These are phyloP conservation scores for Oryzias sinensis DNA, from an alignment of 2,797 vertebrate species.

Conservation along the genomic window DNA sequence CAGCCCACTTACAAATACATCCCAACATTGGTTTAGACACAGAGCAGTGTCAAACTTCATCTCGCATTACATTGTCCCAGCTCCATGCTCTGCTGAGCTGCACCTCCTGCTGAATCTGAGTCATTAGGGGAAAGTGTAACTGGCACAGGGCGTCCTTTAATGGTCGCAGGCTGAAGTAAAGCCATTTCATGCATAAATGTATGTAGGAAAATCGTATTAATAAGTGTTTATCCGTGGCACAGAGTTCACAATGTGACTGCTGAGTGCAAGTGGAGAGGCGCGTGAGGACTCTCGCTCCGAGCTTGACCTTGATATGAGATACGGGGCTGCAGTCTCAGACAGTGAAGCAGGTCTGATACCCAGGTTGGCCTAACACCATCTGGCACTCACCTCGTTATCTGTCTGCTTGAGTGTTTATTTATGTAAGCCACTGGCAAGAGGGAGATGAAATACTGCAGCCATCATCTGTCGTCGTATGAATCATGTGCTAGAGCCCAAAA, in stretches of 20 bases:
- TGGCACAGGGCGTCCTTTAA: conserved; percentile 8
- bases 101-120: conserved; percentile 17
- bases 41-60: conserved; percentile 20
- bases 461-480: conserved; percentile 68
- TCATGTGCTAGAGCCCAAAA: conserved; percentile 49
- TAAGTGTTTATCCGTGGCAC: background rate
- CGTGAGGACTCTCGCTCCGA: conserved; percentile 20
- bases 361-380: conserved; percentile 50
- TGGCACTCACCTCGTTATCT: conserved; percentile 53
- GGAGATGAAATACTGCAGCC: conserved; percentile 45
- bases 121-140: conserved; percentile 19
- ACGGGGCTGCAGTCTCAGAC: conserved; percentile 58
- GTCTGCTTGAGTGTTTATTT: conserved; percentile 27
- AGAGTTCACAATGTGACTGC: conserved; percentile 2
- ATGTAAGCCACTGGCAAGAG: conserved; percentile 34
- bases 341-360: conserved; percentile 56
- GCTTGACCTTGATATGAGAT: conserved; percentile 61
- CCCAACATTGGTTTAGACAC: conserved; percentile 31
- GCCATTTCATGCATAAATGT: background rate
- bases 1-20: conserved; percentile 46
- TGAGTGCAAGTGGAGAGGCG: conserved; percentile 8
- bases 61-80: conserved; percentile 24
- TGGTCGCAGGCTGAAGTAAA: conserved; percentile 2
- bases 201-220: background rate
- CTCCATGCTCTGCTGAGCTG: conserved; percentile 14